A percentile compares a stretch with the other conserved stretches of the same genome.
Conservation (phyloP, 2,888 invertebrate genomes). For the Heteromyza rotundicornis region DNA sequence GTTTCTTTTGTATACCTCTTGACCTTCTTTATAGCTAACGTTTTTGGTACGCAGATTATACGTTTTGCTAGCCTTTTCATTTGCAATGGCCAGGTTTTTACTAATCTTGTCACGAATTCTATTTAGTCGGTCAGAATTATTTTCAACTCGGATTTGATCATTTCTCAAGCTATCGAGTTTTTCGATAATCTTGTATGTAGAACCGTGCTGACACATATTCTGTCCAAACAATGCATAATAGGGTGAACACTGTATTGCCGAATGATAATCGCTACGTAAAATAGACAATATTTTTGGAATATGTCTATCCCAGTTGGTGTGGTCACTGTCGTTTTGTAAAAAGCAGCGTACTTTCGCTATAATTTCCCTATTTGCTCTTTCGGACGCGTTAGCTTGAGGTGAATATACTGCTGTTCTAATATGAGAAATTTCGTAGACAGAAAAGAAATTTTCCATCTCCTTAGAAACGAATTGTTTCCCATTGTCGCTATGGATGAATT, state of each 20-base stretch:
- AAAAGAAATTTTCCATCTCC: too few species aligned
- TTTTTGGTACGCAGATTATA: slow-evolving; percentile 12
- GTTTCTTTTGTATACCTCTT: slow-evolving; percentile 15
- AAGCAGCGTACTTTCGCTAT: too few species aligned
- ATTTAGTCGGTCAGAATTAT: background rate
- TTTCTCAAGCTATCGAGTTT: background rate
- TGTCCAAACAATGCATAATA: slow-evolving; percentile 19
- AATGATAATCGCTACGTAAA: slow-evolving; percentile 17
- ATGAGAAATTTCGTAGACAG: too few species aligned
- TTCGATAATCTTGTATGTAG: slow-evolving; percentile 16
- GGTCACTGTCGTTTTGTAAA: too few species aligned
- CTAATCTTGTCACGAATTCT: background rate
- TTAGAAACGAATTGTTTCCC: too few species aligned
- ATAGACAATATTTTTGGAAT: slow-evolving; percentile 12
- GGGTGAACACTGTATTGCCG: slow-evolving; percentile 17
- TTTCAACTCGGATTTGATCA: background rate
- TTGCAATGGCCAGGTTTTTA: slow-evolving; percentile 3
- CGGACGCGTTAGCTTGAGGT: too few species aligned
- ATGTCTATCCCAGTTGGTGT: slow-evolving; percentile 20
- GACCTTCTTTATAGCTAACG: background rate
- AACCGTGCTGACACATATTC: slow-evolving; percentile 21
- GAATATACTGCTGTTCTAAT: too few species aligned
- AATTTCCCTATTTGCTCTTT: too few species aligned
- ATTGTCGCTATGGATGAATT: too few species aligned
- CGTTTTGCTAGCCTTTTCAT: background rate